Percentiles rank a stretch among this genome's conserved stretches.
phyloP scores from a whole-genome alignment of 2,797 vertebrate species.

The Poecilia picta region DNA sequence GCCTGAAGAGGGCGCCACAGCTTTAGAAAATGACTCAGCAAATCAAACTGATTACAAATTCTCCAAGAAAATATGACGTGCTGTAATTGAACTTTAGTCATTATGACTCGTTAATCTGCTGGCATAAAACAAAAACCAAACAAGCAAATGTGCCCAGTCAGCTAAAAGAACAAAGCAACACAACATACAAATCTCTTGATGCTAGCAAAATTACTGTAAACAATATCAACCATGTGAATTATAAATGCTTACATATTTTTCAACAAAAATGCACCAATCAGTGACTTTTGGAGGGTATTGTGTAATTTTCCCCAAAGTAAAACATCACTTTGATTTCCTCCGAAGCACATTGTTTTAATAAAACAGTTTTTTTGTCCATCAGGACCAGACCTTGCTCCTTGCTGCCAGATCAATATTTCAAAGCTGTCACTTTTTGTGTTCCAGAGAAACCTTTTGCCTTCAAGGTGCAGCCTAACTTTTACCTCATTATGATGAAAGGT shows the following conservation, averaged over 20 bases:
- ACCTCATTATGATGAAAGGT: slow-evolving; percentile 74
- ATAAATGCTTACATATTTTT: slow-evolving; percentile 9
- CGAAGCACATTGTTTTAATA: slow-evolving; percentile 57
- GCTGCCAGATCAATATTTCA: slow-evolving; percentile 53
- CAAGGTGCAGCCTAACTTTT: slow-evolving; percentile 61
- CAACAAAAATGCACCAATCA: not conserved
- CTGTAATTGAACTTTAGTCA: not conserved
- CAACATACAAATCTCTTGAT: not conserved
- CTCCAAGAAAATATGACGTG: not conserved
- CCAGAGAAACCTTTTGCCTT: slow-evolving; percentile 56
- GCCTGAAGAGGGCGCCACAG: slow-evolving; percentile 55
- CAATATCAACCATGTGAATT: not conserved
- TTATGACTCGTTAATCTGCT: not conserved
- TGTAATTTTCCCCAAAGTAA: slow-evolving; percentile 29
- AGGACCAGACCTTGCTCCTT: slow-evolving; percentile 34
- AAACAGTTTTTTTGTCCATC: slow-evolving; percentile 25
- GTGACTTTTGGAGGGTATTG: slow-evolving; percentile 42
- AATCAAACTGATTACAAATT: not conserved
- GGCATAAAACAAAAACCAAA: slow-evolving; percentile 1
- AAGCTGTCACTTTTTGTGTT: slow-evolving; percentile 54
- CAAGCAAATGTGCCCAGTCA: not conserved
- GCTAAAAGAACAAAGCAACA: not conserved
- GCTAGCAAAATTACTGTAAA: not conserved
- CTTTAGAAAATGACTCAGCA: slow-evolving; percentile 1
- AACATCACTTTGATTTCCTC: slow-evolving; percentile 28